A percentile compares a stretch with the other conserved stretches of the same genome.
phyloP scores from a whole-genome alignment of 2,113 vertebrate genomes.

The Bubo blakistoni region DNA sequence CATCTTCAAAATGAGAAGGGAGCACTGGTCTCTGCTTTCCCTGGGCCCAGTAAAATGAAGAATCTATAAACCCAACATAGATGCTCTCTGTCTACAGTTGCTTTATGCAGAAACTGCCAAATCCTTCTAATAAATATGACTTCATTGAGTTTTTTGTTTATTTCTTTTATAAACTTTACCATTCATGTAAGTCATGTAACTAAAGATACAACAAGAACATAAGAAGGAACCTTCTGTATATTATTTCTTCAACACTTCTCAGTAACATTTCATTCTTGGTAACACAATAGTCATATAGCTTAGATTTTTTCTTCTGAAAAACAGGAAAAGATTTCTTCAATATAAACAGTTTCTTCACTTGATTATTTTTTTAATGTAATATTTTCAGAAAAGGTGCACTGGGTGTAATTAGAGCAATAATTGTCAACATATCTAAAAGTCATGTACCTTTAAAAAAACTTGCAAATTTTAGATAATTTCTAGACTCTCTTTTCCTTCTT shows the following conservation, averaged over 20 bases:
- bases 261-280: fast-evolving
- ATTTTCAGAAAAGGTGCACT: neutral
- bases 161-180: neutral
- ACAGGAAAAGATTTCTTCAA: neutral
- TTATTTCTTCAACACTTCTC: neutral
- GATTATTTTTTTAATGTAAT: neutral
- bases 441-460: fast-evolving
- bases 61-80: neutral
- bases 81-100: neutral
- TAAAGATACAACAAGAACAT: neutral
- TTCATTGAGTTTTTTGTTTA: neutral
- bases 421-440: neutral
- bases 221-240: fast-evolving
- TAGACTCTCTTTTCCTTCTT: neutral
- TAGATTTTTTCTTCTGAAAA: neutral
- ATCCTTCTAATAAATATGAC: neutral
- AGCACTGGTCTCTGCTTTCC: neutral
- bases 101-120: neutral
- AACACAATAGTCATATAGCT: neutral
- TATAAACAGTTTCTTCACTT: neutral
- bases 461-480: neutral
- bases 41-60: neutral
- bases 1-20: neutral
- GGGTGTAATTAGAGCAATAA: neutral
- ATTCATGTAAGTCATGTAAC: neutral